Conservation (phyloP, 2,888 invertebrate species). For the Schizotus pectinicornis region DNA sequence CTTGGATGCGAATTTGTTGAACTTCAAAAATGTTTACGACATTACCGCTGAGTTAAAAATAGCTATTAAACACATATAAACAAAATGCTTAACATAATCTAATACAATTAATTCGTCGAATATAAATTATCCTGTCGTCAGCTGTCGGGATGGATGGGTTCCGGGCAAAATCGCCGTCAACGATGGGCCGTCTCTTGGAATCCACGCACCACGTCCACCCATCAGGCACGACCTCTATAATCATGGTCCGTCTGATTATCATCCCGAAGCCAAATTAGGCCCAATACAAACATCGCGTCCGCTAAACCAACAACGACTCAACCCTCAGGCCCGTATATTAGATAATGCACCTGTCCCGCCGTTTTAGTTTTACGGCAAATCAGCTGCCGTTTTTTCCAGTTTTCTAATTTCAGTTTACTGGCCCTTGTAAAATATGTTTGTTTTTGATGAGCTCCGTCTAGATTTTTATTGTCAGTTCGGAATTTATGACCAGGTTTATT, state of each 20-base stretch:
- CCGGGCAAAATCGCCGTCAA: slow-evolving; percentile 15
- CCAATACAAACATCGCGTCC: slow-evolving; percentile 53
- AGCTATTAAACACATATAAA: slow-evolving; percentile 24
- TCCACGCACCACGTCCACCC: slow-evolving; percentile 22
- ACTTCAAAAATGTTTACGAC: slow-evolving; percentile 19
- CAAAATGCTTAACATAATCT: slow-evolving; percentile 28
- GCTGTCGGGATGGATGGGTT: slow-evolving; percentile 29
- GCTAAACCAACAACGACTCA: slow-evolving; percentile 49
- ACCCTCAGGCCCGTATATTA: slow-evolving; percentile 40
- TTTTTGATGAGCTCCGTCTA: slow-evolving; percentile 17
- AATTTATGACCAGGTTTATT: slow-evolving; percentile 26
- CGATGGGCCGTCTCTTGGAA: slow-evolving; percentile 9
- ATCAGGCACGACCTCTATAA: slow-evolving; percentile 46
- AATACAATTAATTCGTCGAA: slow-evolving; percentile 31
- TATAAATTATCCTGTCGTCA: slow-evolving; percentile 37
- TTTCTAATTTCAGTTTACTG: slow-evolving; percentile 26
- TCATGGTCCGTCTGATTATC: slow-evolving; percentile 48
- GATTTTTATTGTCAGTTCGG: slow-evolving; percentile 24
- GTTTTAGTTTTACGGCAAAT: slow-evolving; percentile 48
- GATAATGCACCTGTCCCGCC: slow-evolving; percentile 48
- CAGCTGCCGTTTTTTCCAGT: slow-evolving; percentile 48
- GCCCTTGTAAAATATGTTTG: neutral
- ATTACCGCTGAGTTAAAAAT: slow-evolving; percentile 22
- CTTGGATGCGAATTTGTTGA: no score
- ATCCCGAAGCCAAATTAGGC: slow-evolving; percentile 48